A percentile compares a stretch with the other conserved stretches of the same genome.
phyloP scores from a whole-genome alignment of 1,140 invertebrate species.

The Drosophila persimilis region DNA sequence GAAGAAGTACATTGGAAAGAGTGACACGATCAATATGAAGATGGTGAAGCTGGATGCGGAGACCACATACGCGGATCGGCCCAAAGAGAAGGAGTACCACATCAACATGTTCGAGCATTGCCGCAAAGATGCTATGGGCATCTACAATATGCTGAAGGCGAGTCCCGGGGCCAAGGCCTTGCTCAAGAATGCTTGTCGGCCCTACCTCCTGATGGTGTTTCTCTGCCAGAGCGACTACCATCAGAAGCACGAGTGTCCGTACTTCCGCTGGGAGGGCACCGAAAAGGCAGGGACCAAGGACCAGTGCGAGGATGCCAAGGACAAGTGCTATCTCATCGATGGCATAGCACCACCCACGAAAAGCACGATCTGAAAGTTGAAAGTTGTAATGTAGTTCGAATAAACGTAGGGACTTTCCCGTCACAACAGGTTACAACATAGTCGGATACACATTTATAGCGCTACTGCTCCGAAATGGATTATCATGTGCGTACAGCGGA shows the following conservation, averaged over 20 bases:
- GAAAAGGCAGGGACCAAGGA: constrained; percentile 14
- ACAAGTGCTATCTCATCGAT: constrained; percentile 62
- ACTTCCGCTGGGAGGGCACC: constrained; percentile 60
- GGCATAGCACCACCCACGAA: constrained; percentile 28
- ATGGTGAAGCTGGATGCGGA: constrained; percentile 67
- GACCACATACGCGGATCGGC: constrained; percentile 32
- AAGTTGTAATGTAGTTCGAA: too few relatives aligned
- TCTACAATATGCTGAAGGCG: constrained; percentile 41
- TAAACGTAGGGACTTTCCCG: not conserved
- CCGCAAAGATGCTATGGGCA: constrained; percentile 46
- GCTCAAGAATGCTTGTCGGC: constrained; percentile 51
- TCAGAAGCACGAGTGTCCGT: constrained; percentile 60
- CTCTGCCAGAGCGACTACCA: constrained; percentile 62
- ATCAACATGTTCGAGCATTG: constrained; percentile 54
- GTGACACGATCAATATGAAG: constrained; percentile 69
- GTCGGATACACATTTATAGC: constrained; percentile 1
- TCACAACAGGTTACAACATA: constrained; percentile 19
- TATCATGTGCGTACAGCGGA: constrained; percentile 43
- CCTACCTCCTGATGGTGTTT: constrained; percentile 57
- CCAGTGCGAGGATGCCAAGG: constrained; percentile 20
- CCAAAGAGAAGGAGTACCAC: constrained; percentile 64
- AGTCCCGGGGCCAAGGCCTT: constrained; percentile 43
- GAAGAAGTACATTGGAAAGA: constrained; percentile 64
- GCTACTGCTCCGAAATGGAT: not conserved
- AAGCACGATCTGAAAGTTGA: constrained; percentile 10